Base-by-base conservation (phyloP, 2,113 vertebrate genomes). In the Sorex araneus region DNA sequence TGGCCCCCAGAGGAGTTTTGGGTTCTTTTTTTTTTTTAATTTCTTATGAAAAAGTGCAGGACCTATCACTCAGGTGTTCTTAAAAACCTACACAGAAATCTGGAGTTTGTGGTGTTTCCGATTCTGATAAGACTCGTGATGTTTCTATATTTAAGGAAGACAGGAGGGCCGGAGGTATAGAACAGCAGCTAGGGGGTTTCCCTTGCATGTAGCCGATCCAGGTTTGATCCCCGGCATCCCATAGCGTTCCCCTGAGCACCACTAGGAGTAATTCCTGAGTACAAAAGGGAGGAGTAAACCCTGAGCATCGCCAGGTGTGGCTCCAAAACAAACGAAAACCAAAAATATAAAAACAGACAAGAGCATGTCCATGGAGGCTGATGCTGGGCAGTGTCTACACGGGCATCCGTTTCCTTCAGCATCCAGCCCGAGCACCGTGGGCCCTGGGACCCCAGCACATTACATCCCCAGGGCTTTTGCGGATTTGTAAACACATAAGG, bases 41-140 rank as follows among this genome's bases (percentile, higher is more conserved):
- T 84, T 94, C 87, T 47, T 45, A 74, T 78, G 50, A 89, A 28
- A 87, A 90, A 67, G 8, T 34, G 34, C 18, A 91, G 12, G 73
- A 78, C 84, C 76, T 71, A n/a, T 81, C 63, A 67, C 36, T 78
- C 6, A 60, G n/a, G 32, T 54, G 18, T 74, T 28, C 54, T 27
- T 27, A 93, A 83, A 93, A 92, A 64, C 2, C 34, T 50, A 76
- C 13, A 28, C 3, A 45, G 74, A 77, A 84, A 92, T 64, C 57
- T 50, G 18, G n/a, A 36, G 12, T 93, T 80, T 30, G 47, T 45
- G 21, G 40, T 15, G 89, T 19, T 87, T 91, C 89, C 36, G 79
- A 94, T 77, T 91, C 54, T 74, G 54, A 16, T 78, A 84, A 63
- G 13, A 84, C 19, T 8, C 57, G 32, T n/a, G 32, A 78, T 36